These are phyloP conservation scores for Sarcophaga peregrina DNA, from an alignment of 1,140 invertebrate species.

Conservation along the genomic window DNA sequence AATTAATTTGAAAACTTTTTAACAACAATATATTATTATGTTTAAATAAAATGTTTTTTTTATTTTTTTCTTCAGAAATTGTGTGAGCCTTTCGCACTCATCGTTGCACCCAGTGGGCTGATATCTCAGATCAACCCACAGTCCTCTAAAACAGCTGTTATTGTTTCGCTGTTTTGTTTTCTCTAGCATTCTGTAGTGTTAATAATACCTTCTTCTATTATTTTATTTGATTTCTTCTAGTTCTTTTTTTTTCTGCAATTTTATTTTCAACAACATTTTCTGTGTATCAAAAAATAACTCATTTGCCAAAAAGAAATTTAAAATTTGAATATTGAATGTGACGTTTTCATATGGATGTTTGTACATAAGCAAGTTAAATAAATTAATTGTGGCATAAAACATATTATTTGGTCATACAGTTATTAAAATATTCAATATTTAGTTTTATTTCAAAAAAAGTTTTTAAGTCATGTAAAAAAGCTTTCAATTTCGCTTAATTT, in stretches of 20 bases:
- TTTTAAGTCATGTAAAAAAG: no score
- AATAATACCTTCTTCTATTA: not conserved
- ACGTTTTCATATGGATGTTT: constrained; percentile 20
- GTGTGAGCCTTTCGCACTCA: not conserved
- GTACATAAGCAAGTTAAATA: constrained; percentile 47
- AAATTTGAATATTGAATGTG: constrained; percentile 25
- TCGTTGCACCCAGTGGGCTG: not conserved
- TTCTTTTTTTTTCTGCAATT: not conserved
- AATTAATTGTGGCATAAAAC: constrained; percentile 61
- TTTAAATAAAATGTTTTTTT: not conserved
- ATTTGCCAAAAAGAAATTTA: not conserved
- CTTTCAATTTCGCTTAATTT: no score
- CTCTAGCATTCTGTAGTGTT: no score
- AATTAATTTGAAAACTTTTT: not conserved
- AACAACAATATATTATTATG: not conserved
- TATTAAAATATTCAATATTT: constrained; percentile 12
- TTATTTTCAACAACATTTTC: not conserved
- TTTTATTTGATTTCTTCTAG: not conserved
- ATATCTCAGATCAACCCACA: not conserved
- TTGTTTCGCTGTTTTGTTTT: not conserved
- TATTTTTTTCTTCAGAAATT: not conserved
- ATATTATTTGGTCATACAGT: constrained; percentile 52
- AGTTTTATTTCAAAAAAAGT: not conserved
- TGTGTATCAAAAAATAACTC: not conserved
- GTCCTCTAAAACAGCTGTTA: not conserved